Conservation (phyloP, 1,140 invertebrate species). For the Nymphalis io region DNA sequence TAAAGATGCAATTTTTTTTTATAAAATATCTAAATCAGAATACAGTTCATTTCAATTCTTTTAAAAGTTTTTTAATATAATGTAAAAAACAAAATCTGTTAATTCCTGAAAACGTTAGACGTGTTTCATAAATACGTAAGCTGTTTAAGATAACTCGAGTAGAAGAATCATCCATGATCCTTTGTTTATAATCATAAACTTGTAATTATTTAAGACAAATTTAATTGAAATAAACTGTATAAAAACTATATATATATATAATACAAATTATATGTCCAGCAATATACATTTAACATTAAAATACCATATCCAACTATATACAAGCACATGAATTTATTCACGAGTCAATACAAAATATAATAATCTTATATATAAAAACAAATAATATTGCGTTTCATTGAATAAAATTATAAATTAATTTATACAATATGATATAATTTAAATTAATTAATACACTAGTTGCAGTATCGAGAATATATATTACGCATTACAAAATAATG, state of each 20-base stretch:
- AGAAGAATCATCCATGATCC: no score
- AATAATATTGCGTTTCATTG: constrained; percentile 5
- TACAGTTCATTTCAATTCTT: constrained; percentile 1
- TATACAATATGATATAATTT: not conserved
- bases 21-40: not conserved
- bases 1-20: no score
- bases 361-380: not conserved
- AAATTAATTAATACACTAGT: not conserved
- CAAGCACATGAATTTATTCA: not conserved
- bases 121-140: no score
- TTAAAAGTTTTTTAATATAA: not conserved
- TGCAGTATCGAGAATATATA: not conserved
- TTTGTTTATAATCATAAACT: no score
- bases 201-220: no score
- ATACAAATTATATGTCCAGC: not conserved
- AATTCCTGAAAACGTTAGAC: no score
- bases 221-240: not conserved
- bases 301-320: not conserved
- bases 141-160: no score
- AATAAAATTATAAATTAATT: not conserved
- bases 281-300: not conserved
- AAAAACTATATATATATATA: not conserved
- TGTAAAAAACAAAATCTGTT: not conserved
- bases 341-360: constrained; percentile 1
- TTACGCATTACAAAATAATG: no score